Evolutionary conservation across 2,797 vertebrate species (phyloP), one percentile per base, ranked within the genome.

Genomic region (Hydrophis major): DNA sequence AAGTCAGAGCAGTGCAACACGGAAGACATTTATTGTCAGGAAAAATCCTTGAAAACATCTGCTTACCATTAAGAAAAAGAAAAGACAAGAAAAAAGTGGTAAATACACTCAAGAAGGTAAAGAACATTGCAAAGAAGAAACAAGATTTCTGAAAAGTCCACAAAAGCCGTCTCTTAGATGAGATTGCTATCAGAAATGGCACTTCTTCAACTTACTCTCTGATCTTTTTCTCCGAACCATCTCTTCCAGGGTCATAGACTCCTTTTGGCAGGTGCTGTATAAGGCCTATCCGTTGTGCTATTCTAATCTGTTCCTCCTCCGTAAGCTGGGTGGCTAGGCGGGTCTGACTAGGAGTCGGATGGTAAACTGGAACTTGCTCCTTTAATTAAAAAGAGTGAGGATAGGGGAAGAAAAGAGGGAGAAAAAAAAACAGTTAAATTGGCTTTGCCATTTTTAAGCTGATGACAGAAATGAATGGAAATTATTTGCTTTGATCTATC

Each of bases 201-300:
- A 57, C n/a, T 83, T 90, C 20, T 89, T 86, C 66, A 69, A 98
- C 98, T 98, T 95, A 99, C 98, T 99, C 98, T 97, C 98, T 97
- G 95, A 98, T 99, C 97, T 98, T 99, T 96, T 99, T 99, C 96
- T 99, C 98, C 1, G 98, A 98, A 96, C 98, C 98, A 14, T 99
- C 98, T 94, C 98, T 97, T 63, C 98, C 98, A 78, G 98, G 98
- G 92, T 98, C 98, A 91, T 98, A 98, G 95, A 99, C 98, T 55
- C 98, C 98, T 91, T 98, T 98, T 86, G 98, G 98, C 27, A 99
- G 98, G 95, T 99, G 98, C 96, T 99, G 98, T 95, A 99, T 99
- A 96, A 99, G 98, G 95, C 98, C 98, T 95, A 99, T 98, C 89
- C 98, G 96, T 96, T 98, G 98, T 93, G 98, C 98, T 92, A 99